Conservation (phyloP, 2,113 vertebrate species). For the Typhlomys cinereus region DNA sequence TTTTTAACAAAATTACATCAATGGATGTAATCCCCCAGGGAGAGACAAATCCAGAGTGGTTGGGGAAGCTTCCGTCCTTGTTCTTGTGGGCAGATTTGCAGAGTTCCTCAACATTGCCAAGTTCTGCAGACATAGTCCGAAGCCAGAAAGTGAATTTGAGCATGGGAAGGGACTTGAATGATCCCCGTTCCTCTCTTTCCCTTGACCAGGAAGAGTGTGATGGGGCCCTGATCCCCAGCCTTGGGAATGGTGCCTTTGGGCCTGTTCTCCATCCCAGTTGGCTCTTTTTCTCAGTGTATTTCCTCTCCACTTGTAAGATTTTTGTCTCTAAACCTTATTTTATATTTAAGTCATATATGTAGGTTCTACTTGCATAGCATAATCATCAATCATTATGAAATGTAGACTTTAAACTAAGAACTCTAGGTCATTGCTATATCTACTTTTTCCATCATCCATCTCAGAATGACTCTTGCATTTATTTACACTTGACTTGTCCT, state of each 20-base stretch:
- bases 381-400: not conserved
- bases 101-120: not conserved
- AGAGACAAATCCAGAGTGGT: not conserved
- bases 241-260: not conserved
- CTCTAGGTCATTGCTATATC: not conserved
- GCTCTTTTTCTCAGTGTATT: not conserved
- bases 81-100: not conserved
- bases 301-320: not conserved
- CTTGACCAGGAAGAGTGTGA: not conserved
- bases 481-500: not conserved
- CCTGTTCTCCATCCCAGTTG: too few relatives aligned
- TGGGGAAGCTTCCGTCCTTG: not conserved
- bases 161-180: not conserved
- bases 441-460: not conserved
- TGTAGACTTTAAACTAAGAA: not conserved
- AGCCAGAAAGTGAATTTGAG: not conserved
- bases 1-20: conserved; percentile 41
- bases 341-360: not conserved
- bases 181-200: not conserved
- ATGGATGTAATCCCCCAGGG: not conserved
- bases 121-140: not conserved
- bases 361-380: not conserved
- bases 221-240: rapidly evolving
- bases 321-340: not conserved
- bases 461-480: not conserved